A percentile compares a stretch with the other conserved stretches of the same genome.
phyloP scores from a whole-genome alignment of 2,113 vertebrate species.

The Sitta europaea region DNA sequence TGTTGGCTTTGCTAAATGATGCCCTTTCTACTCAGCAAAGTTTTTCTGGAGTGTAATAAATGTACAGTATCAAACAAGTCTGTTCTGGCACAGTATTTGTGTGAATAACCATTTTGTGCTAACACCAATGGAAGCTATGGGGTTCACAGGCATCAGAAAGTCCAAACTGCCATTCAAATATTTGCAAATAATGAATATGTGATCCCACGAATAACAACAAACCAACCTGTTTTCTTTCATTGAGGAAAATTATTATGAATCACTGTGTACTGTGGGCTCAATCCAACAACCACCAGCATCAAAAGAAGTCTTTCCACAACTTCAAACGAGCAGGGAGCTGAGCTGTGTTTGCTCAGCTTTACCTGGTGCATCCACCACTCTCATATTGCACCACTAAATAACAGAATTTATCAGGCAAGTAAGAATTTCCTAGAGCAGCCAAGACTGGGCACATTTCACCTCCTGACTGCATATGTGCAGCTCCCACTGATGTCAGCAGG shows the following conservation, averaged over 20 bases:
- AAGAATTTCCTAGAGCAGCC: conserved; percentile 29
- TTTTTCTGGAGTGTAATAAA: not conserved
- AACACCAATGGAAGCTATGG: not conserved
- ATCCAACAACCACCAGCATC: conserved; percentile 50
- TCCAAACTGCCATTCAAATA: conserved; percentile 38
- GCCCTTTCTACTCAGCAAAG: not conserved
- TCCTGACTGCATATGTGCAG: conserved; percentile 11
- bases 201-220: conserved; percentile 59
- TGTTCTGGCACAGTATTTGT: conserved; percentile 25
- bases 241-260: conserved; percentile 63
- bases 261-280: conserved; percentile 44
- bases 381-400: not conserved
- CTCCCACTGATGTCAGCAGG: conserved; percentile 55
- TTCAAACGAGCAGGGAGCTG: conserved; percentile 40
- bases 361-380: not conserved
- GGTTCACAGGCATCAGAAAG: conserved; percentile 41
- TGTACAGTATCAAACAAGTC: conserved; percentile 24
- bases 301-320: conserved; percentile 9
- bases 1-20: conserved; percentile 14
- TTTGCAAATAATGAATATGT: conserved; percentile 42
- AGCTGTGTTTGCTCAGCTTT: conserved; percentile 47
- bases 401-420: not conserved
- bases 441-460: conserved; percentile 29
- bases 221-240: conserved; percentile 33
- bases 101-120: conserved; percentile 36